Percentiles rank a stretch among this genome's conserved stretches.
phyloP scores from a whole-genome alignment of 2,888 invertebrate genomes.

The Meta bourneti region DNA sequence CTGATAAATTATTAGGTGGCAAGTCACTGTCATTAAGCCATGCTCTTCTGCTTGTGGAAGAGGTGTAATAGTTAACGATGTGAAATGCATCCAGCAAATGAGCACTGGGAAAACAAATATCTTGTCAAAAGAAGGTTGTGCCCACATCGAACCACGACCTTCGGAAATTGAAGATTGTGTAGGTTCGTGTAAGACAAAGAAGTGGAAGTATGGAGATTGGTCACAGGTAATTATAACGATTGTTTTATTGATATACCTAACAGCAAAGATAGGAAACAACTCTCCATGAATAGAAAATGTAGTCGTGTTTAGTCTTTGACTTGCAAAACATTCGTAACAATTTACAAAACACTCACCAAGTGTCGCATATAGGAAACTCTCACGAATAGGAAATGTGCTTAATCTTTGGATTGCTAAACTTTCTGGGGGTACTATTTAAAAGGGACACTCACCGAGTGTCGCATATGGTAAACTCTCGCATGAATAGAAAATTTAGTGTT shows the following conservation, averaged over 20 bases:
- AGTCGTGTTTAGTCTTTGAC: too few species aligned
- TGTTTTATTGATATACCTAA: not conserved
- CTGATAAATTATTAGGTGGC: constrained; percentile 83
- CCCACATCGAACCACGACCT: constrained; percentile 82
- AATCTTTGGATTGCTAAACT: too few species aligned
- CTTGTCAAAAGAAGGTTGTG: constrained; percentile 82
- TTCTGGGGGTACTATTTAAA: too few species aligned
- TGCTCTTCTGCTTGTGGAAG: constrained; percentile 88
- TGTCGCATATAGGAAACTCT: too few species aligned
- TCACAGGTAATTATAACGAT: constrained; percentile 83
- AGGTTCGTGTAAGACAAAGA: constrained; percentile 85
- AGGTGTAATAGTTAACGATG: constrained; percentile 83
- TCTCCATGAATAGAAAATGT: not conserved
- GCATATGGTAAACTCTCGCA: too few species aligned
- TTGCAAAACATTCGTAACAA: too few species aligned
- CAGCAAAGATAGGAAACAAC: too few species aligned
- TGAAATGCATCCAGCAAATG: constrained; percentile 55
- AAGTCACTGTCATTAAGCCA: constrained; percentile 81
- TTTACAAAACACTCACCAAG: too few species aligned
- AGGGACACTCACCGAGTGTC: too few species aligned
- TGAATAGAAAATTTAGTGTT: too few species aligned
- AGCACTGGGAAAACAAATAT: constrained; percentile 79
- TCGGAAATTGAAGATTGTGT: constrained; percentile 83
- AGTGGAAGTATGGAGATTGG: constrained; percentile 89
- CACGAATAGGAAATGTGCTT: too few species aligned